Evolutionary conservation across 2,113 vertebrate genomes (phyloP).

Genomic region (Ceyx melanurus): DNA sequence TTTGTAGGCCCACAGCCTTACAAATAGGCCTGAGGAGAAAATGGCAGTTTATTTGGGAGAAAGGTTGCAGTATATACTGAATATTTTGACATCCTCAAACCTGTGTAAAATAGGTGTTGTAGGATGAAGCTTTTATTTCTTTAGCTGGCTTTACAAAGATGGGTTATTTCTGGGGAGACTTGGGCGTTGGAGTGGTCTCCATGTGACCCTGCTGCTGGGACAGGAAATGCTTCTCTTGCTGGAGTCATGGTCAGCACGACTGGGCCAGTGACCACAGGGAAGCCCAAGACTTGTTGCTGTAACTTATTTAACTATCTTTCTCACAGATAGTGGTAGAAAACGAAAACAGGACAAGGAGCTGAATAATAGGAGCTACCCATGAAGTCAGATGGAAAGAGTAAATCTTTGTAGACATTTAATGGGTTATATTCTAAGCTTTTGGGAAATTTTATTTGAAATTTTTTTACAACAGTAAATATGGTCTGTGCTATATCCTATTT

Average conservation of each 20-base stretch:
- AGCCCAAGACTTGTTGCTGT: not conserved
- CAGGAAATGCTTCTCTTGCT: not conserved
- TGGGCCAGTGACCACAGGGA: not conserved
- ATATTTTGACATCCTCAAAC: not conserved
- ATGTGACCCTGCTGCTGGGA: not conserved
- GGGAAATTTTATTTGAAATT: slow-evolving; percentile 70
- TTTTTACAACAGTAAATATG: slow-evolving; percentile 71
- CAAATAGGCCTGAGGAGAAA: not conserved
- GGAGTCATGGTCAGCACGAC: not conserved
- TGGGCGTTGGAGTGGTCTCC: not conserved
- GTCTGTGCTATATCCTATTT: slow-evolving; percentile 68
- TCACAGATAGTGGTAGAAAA: not conserved
- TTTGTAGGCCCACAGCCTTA: not conserved
- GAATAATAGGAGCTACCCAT: slow-evolving; percentile 19
- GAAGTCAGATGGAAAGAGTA: slow-evolving; percentile 68
- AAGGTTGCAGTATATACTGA: not conserved
- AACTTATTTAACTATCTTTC: not conserved
- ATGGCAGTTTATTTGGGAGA: not conserved
- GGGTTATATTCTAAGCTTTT: slow-evolving; percentile 72
- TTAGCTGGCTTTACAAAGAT: not conserved
- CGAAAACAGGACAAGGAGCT: slow-evolving; percentile 15
- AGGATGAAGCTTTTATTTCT: not conserved
- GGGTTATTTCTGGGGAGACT: not conserved
- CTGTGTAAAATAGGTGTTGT: not conserved
- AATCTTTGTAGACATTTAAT: slow-evolving; percentile 66